A percentile compares a stretch with the other conserved stretches of the same genome.
Conservation (phyloP, 2,888 invertebrate species). For the Ophion ventricosus region DNA sequence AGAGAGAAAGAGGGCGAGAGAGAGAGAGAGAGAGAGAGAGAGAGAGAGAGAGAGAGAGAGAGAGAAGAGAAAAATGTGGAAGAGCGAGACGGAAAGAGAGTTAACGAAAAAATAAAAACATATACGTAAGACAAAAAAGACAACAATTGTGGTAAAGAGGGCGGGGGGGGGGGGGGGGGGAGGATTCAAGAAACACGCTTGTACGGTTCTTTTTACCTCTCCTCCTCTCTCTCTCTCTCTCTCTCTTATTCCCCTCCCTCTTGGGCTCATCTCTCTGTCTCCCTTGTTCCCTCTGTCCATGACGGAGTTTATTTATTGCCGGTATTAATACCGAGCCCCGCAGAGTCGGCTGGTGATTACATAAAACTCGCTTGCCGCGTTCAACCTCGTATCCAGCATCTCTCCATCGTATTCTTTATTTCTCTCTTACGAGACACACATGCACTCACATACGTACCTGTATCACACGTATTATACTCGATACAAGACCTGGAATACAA, state of each 20-base stretch:
- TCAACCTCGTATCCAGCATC: conserved; percentile 65
- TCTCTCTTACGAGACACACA: conserved; percentile 22
- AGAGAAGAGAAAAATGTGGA: conserved; percentile 4
- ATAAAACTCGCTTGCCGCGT: conserved; percentile 77
- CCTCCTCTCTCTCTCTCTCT: conserved; percentile 22
- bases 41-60: conserved; percentile 56
- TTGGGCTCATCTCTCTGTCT: conserved; percentile 14
- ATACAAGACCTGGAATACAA: neutral
- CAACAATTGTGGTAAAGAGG: conserved; percentile 31
- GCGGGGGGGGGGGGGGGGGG: conserved; percentile 42
- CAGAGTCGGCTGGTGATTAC: conserved; percentile 77
- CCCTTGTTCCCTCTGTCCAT: conserved; percentile 65
- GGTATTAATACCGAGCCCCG: conserved; percentile 79
- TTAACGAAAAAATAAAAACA: neutral
- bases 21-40: conserved; percentile 45
- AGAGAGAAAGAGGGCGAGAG: conserved; percentile 19
- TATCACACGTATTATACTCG: neutral
- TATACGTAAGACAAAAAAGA: neutral
- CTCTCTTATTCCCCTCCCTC: conserved; percentile 56
- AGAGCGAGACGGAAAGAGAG: neutral
- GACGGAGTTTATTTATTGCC: conserved; percentile 78
- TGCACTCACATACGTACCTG: neutral
- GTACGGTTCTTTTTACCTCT: conserved; percentile 44
- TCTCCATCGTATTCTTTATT: conserved; percentile 60
- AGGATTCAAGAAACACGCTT: conserved; percentile 62